Percentiles rank a stretch among this genome's conserved stretches.
These are phyloP conservation scores for Ischnus inquisitorius DNA, from an alignment of 2,888 invertebrate species.

Conservation along the genomic window DNA sequence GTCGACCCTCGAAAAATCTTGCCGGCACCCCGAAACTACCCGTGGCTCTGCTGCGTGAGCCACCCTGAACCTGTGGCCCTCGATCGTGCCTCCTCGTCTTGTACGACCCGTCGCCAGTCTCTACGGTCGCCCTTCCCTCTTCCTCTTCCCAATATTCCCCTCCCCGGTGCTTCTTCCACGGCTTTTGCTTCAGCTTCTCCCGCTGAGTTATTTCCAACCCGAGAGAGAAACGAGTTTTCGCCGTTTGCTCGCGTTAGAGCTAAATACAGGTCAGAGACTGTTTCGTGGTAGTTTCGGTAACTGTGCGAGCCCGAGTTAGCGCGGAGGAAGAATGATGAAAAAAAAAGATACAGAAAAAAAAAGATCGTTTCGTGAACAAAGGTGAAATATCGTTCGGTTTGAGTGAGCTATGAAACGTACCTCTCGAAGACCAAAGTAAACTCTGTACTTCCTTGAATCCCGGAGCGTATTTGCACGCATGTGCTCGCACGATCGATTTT, in stretches of 20 bases:
- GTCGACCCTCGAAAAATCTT: slow-evolving; percentile 76
- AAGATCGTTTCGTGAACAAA: background rate
- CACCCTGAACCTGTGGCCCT: slow-evolving; percentile 54
- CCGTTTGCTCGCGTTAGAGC: slow-evolving; percentile 68
- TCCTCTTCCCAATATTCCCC: slow-evolving; percentile 16
- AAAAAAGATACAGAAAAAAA: slow-evolving; percentile 27
- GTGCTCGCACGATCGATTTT: no score
- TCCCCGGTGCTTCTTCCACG: background rate
- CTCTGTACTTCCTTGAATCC: no score
- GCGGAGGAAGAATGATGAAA: slow-evolving; percentile 34
- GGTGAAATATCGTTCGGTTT: slow-evolving; percentile 10
- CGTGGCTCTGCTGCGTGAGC: slow-evolving; percentile 41
- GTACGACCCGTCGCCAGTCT: slow-evolving; percentile 10
- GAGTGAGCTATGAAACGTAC: slow-evolving; percentile 1
- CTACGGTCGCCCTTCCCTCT: slow-evolving; percentile 16
- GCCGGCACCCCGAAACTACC: slow-evolving; percentile 68
- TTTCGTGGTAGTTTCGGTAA: slow-evolving; percentile 52
- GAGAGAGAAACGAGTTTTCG: slow-evolving; percentile 70
- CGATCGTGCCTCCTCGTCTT: slow-evolving; percentile 36
- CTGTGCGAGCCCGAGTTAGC: slow-evolving; percentile 59
- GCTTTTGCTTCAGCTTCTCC: slow-evolving; percentile 56
- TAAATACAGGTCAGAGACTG: slow-evolving; percentile 64
- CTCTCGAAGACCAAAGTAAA: no score
- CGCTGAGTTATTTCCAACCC: slow-evolving; percentile 70
- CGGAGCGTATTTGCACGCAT: no score